These are phyloP conservation scores for Apodemus speciosus DNA, from an alignment of 2,113 vertebrate genomes.

Conservation along the genomic window DNA sequence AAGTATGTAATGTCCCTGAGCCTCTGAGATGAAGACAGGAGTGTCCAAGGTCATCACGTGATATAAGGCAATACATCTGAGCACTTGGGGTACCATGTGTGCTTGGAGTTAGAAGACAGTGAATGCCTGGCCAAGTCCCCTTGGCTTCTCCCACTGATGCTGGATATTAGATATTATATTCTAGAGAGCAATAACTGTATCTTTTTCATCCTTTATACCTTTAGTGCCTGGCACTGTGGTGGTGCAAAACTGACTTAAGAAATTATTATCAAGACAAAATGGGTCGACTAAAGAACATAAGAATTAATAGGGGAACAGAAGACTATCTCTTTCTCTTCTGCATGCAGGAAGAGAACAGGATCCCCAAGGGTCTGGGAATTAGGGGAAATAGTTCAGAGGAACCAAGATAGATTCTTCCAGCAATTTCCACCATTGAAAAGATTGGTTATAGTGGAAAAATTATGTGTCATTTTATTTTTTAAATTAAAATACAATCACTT, in stretches of 20 bases:
- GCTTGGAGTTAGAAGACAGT: neutral
- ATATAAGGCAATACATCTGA: neutral
- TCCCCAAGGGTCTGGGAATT: constrained; percentile 38
- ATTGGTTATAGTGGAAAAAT: neutral
- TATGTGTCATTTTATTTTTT: neutral
- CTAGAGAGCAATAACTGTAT: neutral
- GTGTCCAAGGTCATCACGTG: neutral
- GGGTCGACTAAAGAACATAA: constrained; percentile 17
- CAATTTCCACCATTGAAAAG: constrained; percentile 20
- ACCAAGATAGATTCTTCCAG: neutral
- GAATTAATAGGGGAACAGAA: neutral
- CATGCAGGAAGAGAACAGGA: neutral
- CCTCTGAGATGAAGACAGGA: neutral
- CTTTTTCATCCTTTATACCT: neutral
- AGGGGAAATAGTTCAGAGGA: constrained; percentile 48
- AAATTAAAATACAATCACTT: neutral
- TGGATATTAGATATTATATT: neutral
- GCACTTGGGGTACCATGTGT: neutral
- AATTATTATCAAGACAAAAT: constrained; percentile 9
- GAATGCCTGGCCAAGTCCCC: neutral
- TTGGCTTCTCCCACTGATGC: neutral
- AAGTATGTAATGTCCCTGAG: neutral
- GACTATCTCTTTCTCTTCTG: constrained; percentile 31
- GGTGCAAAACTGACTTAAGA: neutral
- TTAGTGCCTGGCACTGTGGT: neutral